phyloP scores from a whole-genome alignment of 2,113 vertebrate genomes.

The Xenopus borealis region DNA sequence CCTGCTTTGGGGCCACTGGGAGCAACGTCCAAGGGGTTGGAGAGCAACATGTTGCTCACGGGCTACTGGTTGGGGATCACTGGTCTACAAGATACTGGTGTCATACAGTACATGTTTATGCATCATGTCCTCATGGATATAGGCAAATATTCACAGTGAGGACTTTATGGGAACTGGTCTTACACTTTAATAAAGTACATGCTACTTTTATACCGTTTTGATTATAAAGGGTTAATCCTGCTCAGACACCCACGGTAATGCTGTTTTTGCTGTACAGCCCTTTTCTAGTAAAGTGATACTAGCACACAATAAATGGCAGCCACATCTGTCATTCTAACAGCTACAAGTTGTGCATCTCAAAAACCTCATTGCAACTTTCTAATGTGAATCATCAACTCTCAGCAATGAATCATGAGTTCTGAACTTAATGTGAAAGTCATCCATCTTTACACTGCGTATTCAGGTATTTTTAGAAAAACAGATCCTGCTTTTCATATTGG shows the following conservation, averaged over 20 bases:
- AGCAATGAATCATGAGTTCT: slow-evolving; percentile 59
- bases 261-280: slow-evolving; percentile 45
- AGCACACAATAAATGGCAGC: slow-evolving; percentile 61
- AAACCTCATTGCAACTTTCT: slow-evolving; percentile 62
- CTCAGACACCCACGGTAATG: slow-evolving; percentile 52
- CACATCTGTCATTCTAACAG: slow-evolving; percentile 53
- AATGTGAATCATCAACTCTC: slow-evolving; percentile 59
- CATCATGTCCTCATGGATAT: no score
- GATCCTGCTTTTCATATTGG: no score
- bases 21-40: no score
- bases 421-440: slow-evolving; percentile 41
- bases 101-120: no score
- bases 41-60: no score
- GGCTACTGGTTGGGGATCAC: no score
- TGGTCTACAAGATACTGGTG: no score
- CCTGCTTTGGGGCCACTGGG: no score
- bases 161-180: no score
- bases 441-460: neutral
- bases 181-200: no score
- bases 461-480: neutral
- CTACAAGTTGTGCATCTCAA: slow-evolving; percentile 50
- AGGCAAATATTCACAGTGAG: no score
- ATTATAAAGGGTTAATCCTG: slow-evolving; percentile 22
- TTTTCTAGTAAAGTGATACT: slow-evolving; percentile 72
- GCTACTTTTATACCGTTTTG: no score